A percentile compares a stretch with the other conserved stretches of the same genome.
phyloP scores from a whole-genome alignment of 2,797 vertebrate species.

The Silurus lanzhouensis region DNA sequence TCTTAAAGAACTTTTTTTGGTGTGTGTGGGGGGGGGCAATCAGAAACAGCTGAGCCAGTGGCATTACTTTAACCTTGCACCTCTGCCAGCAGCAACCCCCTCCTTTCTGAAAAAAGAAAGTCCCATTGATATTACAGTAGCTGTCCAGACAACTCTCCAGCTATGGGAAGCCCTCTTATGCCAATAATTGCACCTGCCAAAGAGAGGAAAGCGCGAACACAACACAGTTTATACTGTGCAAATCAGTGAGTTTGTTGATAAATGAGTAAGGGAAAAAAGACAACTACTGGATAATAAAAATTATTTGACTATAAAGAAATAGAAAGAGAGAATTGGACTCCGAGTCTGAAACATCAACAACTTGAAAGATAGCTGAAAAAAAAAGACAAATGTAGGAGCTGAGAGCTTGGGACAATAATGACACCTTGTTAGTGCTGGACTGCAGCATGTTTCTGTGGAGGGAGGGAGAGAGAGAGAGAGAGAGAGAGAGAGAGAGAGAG shows the following conservation, averaged over 20 bases:
- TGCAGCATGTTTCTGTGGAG: slow-evolving; percentile 21
- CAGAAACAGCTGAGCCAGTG: slow-evolving; percentile 46
- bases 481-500: slow-evolving; percentile 9
- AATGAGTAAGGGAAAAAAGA: not conserved
- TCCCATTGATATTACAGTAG: slow-evolving; percentile 48
- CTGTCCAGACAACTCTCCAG: slow-evolving; percentile 26
- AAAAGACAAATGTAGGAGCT: slow-evolving; percentile 6
- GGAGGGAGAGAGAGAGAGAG: not conserved
- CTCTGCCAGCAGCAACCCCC: slow-evolving; percentile 16
- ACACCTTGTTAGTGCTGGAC: slow-evolving; percentile 49
- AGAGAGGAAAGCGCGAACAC: not conserved
- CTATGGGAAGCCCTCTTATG: slow-evolving; percentile 25
- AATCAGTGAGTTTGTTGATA: slow-evolving; percentile 8
- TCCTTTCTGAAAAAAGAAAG: slow-evolving; percentile 18
- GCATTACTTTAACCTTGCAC: slow-evolving; percentile 45
- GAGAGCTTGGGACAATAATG: slow-evolving; percentile 52
- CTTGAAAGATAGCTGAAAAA: slow-evolving; percentile 13
- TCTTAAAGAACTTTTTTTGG: slow-evolving; percentile 46
- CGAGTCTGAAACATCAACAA: slow-evolving; percentile 11
- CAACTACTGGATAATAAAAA: slow-evolving; percentile 8
- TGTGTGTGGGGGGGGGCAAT: slow-evolving; percentile 12
- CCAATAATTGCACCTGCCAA: slow-evolving; percentile 46
- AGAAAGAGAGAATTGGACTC: slow-evolving; percentile 21
- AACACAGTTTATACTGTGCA: slow-evolving; percentile 4
- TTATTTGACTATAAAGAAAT: not conserved